Conservation (phyloP, 2,888 invertebrate genomes). For the Thereva nobilitata region DNA sequence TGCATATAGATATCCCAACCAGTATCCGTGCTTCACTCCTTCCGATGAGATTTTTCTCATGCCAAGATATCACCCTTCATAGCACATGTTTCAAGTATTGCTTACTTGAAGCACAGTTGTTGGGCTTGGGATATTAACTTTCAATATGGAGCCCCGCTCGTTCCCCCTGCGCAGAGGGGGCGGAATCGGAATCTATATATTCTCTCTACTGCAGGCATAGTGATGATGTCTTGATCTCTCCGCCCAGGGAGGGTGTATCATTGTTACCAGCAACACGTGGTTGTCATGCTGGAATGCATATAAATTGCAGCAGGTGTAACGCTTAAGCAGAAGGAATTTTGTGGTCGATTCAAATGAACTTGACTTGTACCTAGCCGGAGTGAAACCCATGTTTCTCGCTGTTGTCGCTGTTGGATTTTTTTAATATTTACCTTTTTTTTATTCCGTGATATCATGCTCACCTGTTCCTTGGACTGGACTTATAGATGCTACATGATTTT, state of each 20-base stretch:
- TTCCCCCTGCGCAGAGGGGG: background rate
- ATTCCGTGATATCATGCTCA: background rate
- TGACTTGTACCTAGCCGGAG: constrained; percentile 18
- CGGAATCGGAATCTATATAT: too few relatives aligned
- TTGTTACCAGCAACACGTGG: constrained; percentile 29
- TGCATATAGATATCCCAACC: constrained; percentile 9
- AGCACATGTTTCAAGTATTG: constrained; percentile 31
- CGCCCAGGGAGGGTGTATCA: constrained; percentile 11
- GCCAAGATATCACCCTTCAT: constrained; percentile 33
- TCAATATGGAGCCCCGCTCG: constrained; percentile 15
- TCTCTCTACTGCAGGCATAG: too few relatives aligned
- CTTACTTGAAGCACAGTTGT: constrained; percentile 9
- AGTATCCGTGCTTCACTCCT: constrained; percentile 17
- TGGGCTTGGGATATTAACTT: constrained; percentile 15
- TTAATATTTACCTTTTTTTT: too few relatives aligned
- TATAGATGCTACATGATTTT: background rate
- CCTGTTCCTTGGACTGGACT: constrained; percentile 5
- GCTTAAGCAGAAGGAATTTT: constrained; percentile 31
- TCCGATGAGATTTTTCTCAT: constrained; percentile 25
- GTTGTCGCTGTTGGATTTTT: background rate
- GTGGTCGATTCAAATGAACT: constrained; percentile 32
- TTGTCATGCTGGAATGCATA: constrained; percentile 32
- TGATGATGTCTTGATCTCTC: too few relatives aligned
- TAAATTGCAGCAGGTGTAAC: constrained; percentile 34
- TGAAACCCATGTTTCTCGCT: constrained; percentile 18